Conservation (phyloP, 2,797 vertebrate species). For the Tapera naevia region DNA sequence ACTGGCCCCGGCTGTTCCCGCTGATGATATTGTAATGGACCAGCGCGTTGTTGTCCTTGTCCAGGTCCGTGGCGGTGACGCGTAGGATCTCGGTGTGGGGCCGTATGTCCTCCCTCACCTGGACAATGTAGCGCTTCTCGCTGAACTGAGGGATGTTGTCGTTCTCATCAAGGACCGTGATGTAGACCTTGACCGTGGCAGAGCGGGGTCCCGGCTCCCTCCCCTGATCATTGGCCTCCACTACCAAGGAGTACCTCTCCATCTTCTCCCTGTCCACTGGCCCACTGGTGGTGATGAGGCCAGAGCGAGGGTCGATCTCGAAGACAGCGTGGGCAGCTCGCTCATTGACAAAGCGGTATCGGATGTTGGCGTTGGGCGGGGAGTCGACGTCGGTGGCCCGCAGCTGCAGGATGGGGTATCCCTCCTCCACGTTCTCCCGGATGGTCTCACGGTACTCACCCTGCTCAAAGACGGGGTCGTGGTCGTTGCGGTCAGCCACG, state of each 20-base stretch:
- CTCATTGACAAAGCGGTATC: slow-evolving; percentile 93
- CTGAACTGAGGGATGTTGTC: slow-evolving; percentile 98
- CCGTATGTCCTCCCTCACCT: slow-evolving; percentile 91
- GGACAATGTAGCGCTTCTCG: slow-evolving; percentile 95
- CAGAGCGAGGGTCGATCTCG: slow-evolving; percentile 93
- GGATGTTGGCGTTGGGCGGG: slow-evolving; percentile 92
- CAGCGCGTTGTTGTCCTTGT: slow-evolving; percentile 92
- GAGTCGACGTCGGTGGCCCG: slow-evolving; percentile 94
- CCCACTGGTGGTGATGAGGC: slow-evolving; percentile 95
- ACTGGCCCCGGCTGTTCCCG: slow-evolving; percentile 95
- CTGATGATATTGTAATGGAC: slow-evolving; percentile 99
- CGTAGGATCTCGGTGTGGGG: slow-evolving; percentile 90
- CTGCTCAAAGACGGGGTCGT: slow-evolving; percentile 94
- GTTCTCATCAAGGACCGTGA: slow-evolving; percentile 94
- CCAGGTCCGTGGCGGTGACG: slow-evolving; percentile 89
- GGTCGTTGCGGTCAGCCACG: slow-evolving; percentile 92
- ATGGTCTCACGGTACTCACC: slow-evolving; percentile 94
- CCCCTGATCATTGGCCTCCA: slow-evolving; percentile 95
- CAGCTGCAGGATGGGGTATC: slow-evolving; percentile 94
- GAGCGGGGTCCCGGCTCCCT: slow-evolving; percentile 93
- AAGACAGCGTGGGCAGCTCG: slow-evolving; percentile 82
- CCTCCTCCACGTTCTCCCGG: slow-evolving; percentile 96
- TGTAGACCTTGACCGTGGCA: slow-evolving; percentile 90
- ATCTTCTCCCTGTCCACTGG: slow-evolving; percentile 91
- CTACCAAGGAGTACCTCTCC: slow-evolving; percentile 92